These are phyloP conservation scores for Aphidius gifuensis DNA, from an alignment of 1,140 invertebrate species.

Conservation along the genomic window DNA sequence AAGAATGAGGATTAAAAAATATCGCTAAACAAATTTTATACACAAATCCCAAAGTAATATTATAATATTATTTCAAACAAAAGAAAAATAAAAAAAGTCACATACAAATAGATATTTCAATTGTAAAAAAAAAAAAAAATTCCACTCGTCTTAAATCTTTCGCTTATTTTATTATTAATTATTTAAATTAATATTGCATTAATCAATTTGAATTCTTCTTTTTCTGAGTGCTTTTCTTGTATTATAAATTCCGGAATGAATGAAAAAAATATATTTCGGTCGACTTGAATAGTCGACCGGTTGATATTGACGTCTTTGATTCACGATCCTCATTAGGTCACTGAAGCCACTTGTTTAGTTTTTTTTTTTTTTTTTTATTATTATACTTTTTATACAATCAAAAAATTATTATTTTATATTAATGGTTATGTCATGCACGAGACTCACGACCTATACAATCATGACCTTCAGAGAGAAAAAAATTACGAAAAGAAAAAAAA, in stretches of 20 bases:
- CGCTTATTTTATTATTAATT: no score
- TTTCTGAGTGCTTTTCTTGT: conserved; percentile 1
- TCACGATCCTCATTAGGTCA: conserved; percentile 15
- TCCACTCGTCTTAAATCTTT: no score
- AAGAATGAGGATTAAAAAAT: no score
- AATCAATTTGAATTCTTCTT: conserved; percentile 8
- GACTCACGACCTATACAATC: conserved; percentile 10
- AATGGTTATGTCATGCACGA: not conserved
- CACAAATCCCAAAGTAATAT: no score
- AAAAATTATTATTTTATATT: conserved; percentile 8
- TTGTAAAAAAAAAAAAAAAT: no score
- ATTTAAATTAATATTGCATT: no score
- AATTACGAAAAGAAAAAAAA: not conserved
- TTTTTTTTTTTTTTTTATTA: conserved; percentile 5
- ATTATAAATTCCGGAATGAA: not conserved
- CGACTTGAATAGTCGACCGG: conserved; percentile 3
- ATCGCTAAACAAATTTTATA: no score
- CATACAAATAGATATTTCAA: no score
- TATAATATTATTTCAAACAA: no score
- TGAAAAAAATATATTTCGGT: not conserved
- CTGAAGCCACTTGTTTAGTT: not conserved
- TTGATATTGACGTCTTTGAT: not conserved
- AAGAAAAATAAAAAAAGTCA: no score
- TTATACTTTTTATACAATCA: not conserved
- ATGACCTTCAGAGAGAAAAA: not conserved